Percentiles rank a stretch among this genome's conserved stretches.
phyloP scores from a whole-genome alignment of 2,888 invertebrate species.

The Temnothorax rugatulus region DNA sequence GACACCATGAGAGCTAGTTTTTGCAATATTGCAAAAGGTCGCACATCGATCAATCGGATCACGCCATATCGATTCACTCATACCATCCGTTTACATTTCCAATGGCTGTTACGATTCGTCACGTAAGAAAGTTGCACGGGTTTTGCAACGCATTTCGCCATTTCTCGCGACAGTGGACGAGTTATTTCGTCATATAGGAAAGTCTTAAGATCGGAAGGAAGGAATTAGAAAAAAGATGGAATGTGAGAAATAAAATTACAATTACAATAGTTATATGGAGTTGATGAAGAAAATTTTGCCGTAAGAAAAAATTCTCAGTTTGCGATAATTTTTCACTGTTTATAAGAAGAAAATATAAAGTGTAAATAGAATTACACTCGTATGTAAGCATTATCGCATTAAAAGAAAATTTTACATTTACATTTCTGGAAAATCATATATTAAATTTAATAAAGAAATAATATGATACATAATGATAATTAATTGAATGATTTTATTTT shows the following conservation, averaged over 20 bases:
- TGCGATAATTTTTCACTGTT: not conserved
- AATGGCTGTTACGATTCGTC: constrained; percentile 60
- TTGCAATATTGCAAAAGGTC: constrained; percentile 31
- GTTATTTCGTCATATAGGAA: constrained; percentile 33
- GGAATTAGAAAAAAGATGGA: constrained; percentile 9
- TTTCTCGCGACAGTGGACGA: constrained; percentile 40
- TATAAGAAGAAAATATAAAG: not conserved
- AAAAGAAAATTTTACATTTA: not conserved
- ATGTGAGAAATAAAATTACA: not conserved
- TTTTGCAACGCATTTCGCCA: constrained; percentile 73
- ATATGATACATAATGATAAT: not conserved
- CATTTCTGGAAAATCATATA: not conserved
- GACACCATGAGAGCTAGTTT: constrained; percentile 5
- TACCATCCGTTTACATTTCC: constrained; percentile 67
- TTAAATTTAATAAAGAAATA: not conserved
- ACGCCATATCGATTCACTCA: constrained; percentile 31
- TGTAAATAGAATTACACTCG: not conserved
- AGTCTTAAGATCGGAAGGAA: constrained; percentile 28
- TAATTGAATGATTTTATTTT: not conserved
- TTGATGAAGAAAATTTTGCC: not conserved
- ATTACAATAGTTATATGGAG: not conserved
- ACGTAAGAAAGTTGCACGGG: constrained; percentile 66
- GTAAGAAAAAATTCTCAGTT: not conserved
- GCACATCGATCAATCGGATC: constrained; percentile 30
- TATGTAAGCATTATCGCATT: not conserved